These are phyloP conservation scores for Drosophila longiperda DNA, from an alignment of 2,888 invertebrate genomes.

Conservation along the genomic window DNA sequence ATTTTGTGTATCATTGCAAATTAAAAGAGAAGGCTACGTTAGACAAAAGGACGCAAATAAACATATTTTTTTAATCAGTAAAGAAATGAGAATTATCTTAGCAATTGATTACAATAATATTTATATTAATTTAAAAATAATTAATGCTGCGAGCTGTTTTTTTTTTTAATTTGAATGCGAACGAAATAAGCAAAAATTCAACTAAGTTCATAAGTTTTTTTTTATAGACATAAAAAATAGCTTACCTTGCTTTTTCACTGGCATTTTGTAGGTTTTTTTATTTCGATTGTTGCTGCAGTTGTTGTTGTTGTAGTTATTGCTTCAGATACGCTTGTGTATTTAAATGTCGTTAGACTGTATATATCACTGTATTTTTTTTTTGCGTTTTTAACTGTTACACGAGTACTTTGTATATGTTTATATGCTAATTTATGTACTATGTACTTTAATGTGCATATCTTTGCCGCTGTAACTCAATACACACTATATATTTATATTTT, in stretches of 20 bases:
- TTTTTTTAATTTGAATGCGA: constrained; percentile 4
- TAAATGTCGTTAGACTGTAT: constrained; percentile 53
- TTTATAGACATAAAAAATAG: constrained; percentile 8
- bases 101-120: neutral
- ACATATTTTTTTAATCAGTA: neutral
- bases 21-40: neutral
- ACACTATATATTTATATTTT: neutral
- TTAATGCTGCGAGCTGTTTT: too few relatives aligned
- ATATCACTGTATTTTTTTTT: constrained; percentile 25
- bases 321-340: constrained; percentile 44
- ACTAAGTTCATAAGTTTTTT: neutral
- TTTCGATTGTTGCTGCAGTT: constrained; percentile 1
- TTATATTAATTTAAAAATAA: neutral
- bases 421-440: neutral
- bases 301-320: constrained; percentile 13
- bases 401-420: neutral
- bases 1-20: neutral
- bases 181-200: constrained; percentile 13
- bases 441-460: constrained; percentile 2
- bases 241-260: constrained; percentile 76
- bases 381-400: constrained; percentile 6
- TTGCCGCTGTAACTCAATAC: neutral
- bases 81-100: neutral
- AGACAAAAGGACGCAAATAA: neutral
- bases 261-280: constrained; percentile 60